phyloP scores from a whole-genome alignment of 2,888 invertebrate species.

The Nasonia oneida region DNA sequence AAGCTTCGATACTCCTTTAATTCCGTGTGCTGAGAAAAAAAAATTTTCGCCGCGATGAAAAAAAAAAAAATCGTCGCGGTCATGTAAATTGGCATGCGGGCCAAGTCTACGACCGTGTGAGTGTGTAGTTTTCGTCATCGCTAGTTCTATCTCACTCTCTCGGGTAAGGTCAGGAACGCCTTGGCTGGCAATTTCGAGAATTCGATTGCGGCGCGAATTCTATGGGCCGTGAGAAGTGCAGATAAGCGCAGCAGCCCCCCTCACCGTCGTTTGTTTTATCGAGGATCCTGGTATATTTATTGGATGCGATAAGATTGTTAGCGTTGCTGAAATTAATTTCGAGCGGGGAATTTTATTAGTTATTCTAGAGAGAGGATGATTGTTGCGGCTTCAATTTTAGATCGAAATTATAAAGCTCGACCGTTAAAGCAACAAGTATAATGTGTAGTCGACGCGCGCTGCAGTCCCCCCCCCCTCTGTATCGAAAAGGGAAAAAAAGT shows the following conservation, averaged over 20 bases:
- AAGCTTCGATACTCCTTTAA: no score
- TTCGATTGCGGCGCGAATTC: background rate
- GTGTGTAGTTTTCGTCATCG: slow-evolving; percentile 23
- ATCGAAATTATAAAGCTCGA: background rate
- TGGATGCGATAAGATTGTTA: background rate
- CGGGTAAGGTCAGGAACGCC: slow-evolving; percentile 39
- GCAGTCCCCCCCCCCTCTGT: no score
- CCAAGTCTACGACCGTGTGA: slow-evolving; percentile 12
- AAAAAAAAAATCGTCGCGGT: background rate
- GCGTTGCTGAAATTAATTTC: background rate
- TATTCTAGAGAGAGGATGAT: background rate
- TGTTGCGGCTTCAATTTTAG: no score
- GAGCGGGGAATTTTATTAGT: background rate
- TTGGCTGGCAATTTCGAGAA: slow-evolving; percentile 19
- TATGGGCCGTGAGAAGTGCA: background rate
- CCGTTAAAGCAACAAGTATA: background rate
- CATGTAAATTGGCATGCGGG: slow-evolving; percentile 41
- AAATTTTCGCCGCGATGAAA: background rate
- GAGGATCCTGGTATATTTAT: slow-evolving; percentile 4
- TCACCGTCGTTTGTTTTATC: background rate
- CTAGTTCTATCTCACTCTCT: slow-evolving; percentile 62
- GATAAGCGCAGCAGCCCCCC: background rate
- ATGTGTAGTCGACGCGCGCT: background rate
- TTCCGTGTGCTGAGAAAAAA: background rate
- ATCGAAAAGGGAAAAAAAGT: background rate